phyloP scores from a whole-genome alignment of 1,140 invertebrate species.

The Heliothis subflexa region DNA sequence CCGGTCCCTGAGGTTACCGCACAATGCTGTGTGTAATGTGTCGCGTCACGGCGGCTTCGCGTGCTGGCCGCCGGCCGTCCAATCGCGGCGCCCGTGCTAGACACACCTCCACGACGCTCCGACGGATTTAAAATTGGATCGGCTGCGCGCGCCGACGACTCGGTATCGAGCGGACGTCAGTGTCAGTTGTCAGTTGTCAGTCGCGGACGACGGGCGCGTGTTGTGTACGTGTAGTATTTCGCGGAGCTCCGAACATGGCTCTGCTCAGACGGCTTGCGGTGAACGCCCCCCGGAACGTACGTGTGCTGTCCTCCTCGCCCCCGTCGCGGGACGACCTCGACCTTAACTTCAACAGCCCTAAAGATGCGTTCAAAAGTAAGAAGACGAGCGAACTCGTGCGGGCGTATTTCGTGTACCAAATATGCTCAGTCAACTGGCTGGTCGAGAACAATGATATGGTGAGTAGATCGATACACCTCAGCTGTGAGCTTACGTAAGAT shows the following conservation, averaged over 20 bases:
- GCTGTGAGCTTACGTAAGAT: conserved; percentile 67
- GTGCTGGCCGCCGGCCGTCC: conserved; percentile 60
- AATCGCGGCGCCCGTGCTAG: conserved; percentile 63
- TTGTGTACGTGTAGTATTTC: conserved; percentile 65
- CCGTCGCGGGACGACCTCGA: conserved; percentile 92
- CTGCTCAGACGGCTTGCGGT: conserved; percentile 77
- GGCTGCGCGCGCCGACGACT: conserved; percentile 75
- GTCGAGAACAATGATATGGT: conserved; percentile 98
- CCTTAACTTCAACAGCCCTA: conserved; percentile 93
- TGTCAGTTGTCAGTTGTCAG: conserved; percentile 82
- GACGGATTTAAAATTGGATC: conserved; percentile 78
- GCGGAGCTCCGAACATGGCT: conserved; percentile 76
- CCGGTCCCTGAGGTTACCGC: conserved; percentile 43
- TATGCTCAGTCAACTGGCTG: conserved; percentile 95
- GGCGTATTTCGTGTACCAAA: conserved; percentile 96
- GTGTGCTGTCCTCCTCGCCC: conserved; percentile 70
- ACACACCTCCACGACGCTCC: conserved; percentile 76
- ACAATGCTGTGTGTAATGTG: conserved; percentile 39
- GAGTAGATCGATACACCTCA: conserved; percentile 77
- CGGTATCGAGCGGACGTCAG: conserved; percentile 77
- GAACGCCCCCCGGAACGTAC: conserved; percentile 70
- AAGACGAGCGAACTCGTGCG: conserved; percentile 96
- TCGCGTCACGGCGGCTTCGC: conserved; percentile 40
- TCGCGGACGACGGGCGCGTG: conserved; percentile 70
- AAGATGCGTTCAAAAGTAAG: conserved; percentile 97